Evolutionary conservation across 2,797 vertebrate species (phyloP), one percentile per base, ranked within the genome.

Genomic region (Glossophaga mutica): DNA sequence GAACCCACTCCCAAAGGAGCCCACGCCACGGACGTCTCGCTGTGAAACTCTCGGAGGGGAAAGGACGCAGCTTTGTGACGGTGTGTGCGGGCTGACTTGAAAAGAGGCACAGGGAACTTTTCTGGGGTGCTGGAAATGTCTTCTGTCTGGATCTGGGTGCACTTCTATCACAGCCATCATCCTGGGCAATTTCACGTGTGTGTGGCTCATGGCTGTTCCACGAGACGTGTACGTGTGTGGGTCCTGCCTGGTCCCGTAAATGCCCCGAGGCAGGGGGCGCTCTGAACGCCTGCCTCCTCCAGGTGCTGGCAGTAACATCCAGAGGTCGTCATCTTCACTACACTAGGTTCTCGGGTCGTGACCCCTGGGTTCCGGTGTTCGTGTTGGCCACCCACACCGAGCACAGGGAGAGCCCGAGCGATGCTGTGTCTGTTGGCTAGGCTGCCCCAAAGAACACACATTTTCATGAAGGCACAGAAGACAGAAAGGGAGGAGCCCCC

Each of bases 261-360:
- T 0, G 9, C 44, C 44, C 5, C 2, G 48, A 39, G 50, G 24
- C 37, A 71, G 21, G 57, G 87, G 0, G 19, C 1, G 0, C 65
- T n/a, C 6, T 0, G 22, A n/a, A 34, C 0, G 7, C 3, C 2
- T 11, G 26, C 26, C 2, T 9, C 57, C 71, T 3, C 0, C 5
- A n/a, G 92, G 77, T 67, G 9, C 79, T 12, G 0, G 26, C 18
- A 12, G 34, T 1, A 12, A 32, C 1, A 15, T 21, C 50, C 3
- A 2, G 16, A 15, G 4, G 59, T 11, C 46, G 6, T 5, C 19
- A 6, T 32, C 7, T 21, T 29, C 24, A 6, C 6, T 7, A 5
- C 2, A 46, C 44, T 12, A 11, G 37, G n/a, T 34, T 34, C 81
- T 57, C 11, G 2, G 6, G 15, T 26, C 32, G 9, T 34, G n/a